Evolutionary conservation across 2,888 invertebrate species (phyloP).

Genomic region (Dicyrtomina minuta): DNA sequence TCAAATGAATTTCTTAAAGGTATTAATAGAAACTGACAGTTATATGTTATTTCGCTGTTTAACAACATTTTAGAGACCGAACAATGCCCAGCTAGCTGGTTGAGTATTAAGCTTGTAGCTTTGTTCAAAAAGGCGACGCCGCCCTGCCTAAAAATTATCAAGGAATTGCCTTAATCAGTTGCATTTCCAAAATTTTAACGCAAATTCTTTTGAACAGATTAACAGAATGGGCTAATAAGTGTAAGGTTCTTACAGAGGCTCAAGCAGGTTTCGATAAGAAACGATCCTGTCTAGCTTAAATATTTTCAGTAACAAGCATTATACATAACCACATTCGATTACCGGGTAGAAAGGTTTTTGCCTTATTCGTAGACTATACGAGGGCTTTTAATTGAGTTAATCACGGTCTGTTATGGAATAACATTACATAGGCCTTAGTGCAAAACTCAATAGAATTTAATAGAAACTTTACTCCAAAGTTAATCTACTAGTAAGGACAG

Average conservation of each 20-base stretch:
- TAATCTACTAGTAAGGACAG: too few species aligned
- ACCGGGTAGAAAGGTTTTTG: background rate
- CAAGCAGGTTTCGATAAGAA: too few species aligned
- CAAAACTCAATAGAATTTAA: background rate
- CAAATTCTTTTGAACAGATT: background rate
- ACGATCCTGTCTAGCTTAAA: too few species aligned
- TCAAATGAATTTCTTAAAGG: too few species aligned
- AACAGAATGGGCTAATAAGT: background rate
- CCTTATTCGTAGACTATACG: conserved; percentile 4
- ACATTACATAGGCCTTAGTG: background rate
- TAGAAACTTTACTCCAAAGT: too few species aligned
- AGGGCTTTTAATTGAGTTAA: background rate
- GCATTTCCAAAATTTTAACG: background rate
- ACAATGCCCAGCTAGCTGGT: too few species aligned
- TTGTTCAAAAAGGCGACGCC: background rate
- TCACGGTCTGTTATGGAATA: background rate
- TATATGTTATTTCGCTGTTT: background rate
- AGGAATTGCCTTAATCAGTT: background rate
- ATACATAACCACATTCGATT: background rate
- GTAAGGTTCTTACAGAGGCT: too few species aligned
- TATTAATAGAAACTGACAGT: background rate
- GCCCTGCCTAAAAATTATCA: background rate
- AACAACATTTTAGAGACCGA: background rate
- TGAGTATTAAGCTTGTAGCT: background rate
- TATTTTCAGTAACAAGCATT: too few species aligned